Conservation (phyloP, 1,140 invertebrate genomes). For the Phocides pigmalion region DNA sequence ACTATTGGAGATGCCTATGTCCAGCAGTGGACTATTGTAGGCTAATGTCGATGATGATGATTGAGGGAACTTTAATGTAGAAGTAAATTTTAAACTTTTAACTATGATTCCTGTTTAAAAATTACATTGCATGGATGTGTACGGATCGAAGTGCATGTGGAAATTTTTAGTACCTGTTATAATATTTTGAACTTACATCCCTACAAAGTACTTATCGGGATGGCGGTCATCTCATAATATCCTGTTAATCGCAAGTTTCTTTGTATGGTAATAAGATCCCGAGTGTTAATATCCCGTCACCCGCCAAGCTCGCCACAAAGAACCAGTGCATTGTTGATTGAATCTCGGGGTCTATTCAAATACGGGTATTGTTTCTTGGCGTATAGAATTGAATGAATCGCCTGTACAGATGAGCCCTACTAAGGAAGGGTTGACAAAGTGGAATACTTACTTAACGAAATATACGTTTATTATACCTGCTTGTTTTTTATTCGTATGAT, state of each 20-base stretch:
- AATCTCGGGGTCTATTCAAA: constrained; percentile 66
- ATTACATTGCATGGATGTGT: no score
- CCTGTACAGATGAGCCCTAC: constrained; percentile 45
- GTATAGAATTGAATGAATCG: constrained; percentile 55
- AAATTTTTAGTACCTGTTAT: no score
- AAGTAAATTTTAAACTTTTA: no score
- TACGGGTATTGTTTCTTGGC: constrained; percentile 60
- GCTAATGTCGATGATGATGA: no score
- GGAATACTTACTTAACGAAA: no score
- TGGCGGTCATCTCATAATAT: constrained; percentile 4
- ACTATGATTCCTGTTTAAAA: no score
- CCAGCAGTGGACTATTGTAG: no score
- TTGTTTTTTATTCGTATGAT: not conserved
- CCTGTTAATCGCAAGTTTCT: constrained; percentile 17
- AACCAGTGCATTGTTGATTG: constrained; percentile 58
- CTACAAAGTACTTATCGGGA: not conserved
- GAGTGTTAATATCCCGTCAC: constrained; percentile 23
- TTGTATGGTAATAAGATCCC: constrained; percentile 26
- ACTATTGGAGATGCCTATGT: no score
- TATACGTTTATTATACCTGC: no score
- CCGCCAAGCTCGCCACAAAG: constrained; percentile 40
- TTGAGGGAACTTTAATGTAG: no score
- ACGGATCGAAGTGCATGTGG: no score
- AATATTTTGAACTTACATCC: not conserved
- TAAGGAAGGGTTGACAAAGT: constrained; percentile 39